Base-by-base conservation (phyloP, 2,113 vertebrate species). In the Aegotheles bennettii region DNA sequence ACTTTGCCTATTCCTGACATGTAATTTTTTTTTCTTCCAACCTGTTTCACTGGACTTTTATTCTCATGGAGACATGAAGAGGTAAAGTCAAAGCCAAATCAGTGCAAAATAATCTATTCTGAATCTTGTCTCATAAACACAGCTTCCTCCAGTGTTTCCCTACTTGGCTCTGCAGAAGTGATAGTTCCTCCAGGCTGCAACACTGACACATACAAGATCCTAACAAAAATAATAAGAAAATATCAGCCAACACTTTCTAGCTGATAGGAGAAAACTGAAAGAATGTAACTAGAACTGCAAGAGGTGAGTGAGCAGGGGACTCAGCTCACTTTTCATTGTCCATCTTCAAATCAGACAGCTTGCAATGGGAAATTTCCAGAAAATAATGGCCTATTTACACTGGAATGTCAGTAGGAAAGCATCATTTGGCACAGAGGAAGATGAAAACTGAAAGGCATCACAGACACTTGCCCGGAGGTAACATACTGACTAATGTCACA, bases 381-480 rank as follows among this genome's bases (percentile, higher is more conserved):
- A 94, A 73, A 90, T 70, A 94, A 86, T 47, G 86, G 50, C 63
- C 51, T 93, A 28, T 84, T 90, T 87, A 92, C 31, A 47, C 65
- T n/a, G 64, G 57, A 65, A 67, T 15, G 25, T 63, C 43, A 15
- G 28, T 11, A 87, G 73, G 40, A 84, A 63, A 86, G 54, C 57
- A 84, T 65, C 53, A 11, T 56, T 83, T 91, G 80, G 60, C 75
- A 86, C n/a, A 48, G 43, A 86, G 57, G 60, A 91, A 93, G 83
- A 70, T 42, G 56, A 90, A 74, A 92, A 86, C 59, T 26, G 67
- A 95, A 91, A 78, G 56, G 50, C 57, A 61, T 69, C 48, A 40
- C 67, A 63, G 50, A 59, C 71, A 38, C 7, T 64, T 38, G 60
- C 82, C 94, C 2, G 0, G 63, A 94, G 93, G 89, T 73, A 92